Evolutionary conservation across 2,797 vertebrate genomes (phyloP).

Genomic region (Taenioides sp.): DNA sequence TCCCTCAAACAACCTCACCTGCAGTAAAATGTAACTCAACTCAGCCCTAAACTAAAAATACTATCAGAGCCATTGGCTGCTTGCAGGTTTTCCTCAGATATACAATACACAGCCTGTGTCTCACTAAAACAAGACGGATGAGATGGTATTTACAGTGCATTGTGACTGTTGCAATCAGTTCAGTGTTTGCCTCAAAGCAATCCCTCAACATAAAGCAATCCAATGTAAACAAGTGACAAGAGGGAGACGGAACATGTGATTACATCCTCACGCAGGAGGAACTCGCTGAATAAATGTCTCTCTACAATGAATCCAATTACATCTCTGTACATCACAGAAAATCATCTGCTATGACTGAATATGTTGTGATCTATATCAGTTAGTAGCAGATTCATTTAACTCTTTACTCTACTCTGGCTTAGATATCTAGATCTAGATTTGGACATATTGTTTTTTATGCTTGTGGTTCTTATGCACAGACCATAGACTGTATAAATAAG

Average conservation of each 20-base stretch:
- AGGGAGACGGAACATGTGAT: background rate
- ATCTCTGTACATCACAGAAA: background rate
- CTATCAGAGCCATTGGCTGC: background rate
- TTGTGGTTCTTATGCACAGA: too few species aligned
- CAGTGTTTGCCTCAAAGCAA: background rate
- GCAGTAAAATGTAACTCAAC: background rate
- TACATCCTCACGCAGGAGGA: background rate
- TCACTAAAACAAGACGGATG: background rate
- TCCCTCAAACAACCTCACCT: too few species aligned
- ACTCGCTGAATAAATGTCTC: background rate
- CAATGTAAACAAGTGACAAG: background rate
- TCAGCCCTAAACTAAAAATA: background rate
- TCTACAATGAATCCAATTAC: background rate
- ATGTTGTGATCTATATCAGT: background rate
- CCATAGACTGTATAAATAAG: too few species aligned
- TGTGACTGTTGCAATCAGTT: background rate
- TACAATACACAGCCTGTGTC: background rate
- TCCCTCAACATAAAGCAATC: background rate
- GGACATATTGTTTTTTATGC: background rate
- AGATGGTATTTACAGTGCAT: background rate
- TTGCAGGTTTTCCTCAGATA: background rate
- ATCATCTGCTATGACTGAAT: background rate
- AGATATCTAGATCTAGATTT: background rate
- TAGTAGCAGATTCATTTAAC: background rate
- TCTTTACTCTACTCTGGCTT: background rate